A percentile compares a stretch with the other conserved stretches of the same genome.
Evolutionary conservation across 2,113 vertebrate genomes (phyloP).

Genomic region (Brachypteracias leptosomus): DNA sequence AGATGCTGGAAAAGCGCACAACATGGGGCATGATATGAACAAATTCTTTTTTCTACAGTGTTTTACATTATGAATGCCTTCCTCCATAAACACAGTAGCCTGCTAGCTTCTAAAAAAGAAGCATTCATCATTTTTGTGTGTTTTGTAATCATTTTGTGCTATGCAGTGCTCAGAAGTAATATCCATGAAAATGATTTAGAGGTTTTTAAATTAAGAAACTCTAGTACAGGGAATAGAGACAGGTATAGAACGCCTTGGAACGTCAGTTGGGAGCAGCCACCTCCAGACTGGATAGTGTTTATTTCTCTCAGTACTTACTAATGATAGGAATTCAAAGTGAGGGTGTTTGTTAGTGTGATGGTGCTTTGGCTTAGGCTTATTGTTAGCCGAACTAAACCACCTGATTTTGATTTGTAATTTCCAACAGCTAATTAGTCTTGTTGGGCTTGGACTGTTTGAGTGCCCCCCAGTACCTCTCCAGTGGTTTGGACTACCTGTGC

Average conservation of each 20-base stretch:
- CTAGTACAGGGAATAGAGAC: not conserved
- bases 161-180: not conserved
- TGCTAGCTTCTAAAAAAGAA: not conserved
- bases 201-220: constrained; percentile 45
- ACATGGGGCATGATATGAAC: not conserved
- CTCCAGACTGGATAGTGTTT: not conserved
- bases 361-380: not conserved
- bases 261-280: not conserved
- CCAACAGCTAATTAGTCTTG: not conserved
- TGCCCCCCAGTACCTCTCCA: accelerated
- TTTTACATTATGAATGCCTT: constrained; percentile 22
- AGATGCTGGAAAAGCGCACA: not conserved
- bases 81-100: not conserved
- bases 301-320: not conserved
- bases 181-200: constrained; percentile 39
- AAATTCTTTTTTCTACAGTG: not conserved
- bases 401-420: not conserved
- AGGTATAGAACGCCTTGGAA: not conserved
- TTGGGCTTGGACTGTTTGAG: not conserved
- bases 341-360: accelerated
- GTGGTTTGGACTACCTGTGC: not conserved
- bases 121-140: not conserved
- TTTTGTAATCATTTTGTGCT: constrained; percentile 27
- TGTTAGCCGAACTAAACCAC: not conserved
- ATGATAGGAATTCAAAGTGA: not conserved